These are phyloP conservation scores for Monomorium pharaonis DNA, from an alignment of 1,140 invertebrate species.

Conservation along the genomic window DNA sequence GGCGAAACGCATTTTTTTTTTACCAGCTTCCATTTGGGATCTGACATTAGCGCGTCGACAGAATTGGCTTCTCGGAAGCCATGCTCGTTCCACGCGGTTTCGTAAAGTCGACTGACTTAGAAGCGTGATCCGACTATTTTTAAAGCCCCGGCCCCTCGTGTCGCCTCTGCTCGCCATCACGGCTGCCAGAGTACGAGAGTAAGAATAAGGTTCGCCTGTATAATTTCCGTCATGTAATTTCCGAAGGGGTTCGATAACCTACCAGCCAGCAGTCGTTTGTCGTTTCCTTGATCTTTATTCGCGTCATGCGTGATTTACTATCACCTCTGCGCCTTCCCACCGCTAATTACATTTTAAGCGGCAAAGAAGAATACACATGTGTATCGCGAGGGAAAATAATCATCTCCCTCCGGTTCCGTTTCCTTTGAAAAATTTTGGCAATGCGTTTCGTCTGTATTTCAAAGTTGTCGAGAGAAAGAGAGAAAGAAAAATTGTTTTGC, in stretches of 20 bases:
- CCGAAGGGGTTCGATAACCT: slow-evolving; percentile 63
- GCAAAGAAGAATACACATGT: slow-evolving; percentile 49
- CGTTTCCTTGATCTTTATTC: slow-evolving; percentile 65
- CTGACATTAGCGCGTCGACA: background rate
- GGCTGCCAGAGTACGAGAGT: slow-evolving; percentile 27
- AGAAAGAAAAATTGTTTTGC: background rate
- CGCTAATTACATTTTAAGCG: slow-evolving; percentile 63
- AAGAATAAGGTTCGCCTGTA: slow-evolving; percentile 34
- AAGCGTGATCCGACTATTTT: slow-evolving; percentile 63
- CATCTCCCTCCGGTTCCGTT: background rate
- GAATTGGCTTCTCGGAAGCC: slow-evolving; percentile 56
- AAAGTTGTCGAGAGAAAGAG: background rate
- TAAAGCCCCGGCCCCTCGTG: slow-evolving; percentile 14
- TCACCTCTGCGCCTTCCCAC: slow-evolving; percentile 16
- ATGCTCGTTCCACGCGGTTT: slow-evolving; percentile 45
- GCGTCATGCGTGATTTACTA: slow-evolving; percentile 62
- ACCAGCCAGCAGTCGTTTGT: slow-evolving; percentile 30
- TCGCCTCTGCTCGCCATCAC: background rate
- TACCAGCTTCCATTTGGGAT: background rate
- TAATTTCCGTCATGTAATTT: slow-evolving; percentile 49
- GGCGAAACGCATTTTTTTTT: background rate
- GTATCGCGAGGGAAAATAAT: background rate
- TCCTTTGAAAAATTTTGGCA: background rate
- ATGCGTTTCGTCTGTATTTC: background rate
- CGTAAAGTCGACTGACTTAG: slow-evolving; percentile 52